Evolutionary conservation across 2,888 invertebrate genomes (phyloP).

Genomic region (Exocentrus adspersus): DNA sequence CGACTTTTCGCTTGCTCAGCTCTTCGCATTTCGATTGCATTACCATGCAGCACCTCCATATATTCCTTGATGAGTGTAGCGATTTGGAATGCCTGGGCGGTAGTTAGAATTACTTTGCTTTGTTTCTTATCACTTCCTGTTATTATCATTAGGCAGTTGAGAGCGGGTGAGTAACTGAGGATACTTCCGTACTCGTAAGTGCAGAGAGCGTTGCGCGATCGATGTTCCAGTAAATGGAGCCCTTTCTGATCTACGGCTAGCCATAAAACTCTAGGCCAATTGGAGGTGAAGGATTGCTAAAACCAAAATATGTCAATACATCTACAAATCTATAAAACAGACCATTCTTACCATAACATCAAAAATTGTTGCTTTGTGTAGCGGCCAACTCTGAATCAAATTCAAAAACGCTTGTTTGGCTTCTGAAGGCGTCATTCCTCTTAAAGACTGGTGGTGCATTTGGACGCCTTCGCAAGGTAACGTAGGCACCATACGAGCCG

Average conservation of each 20-base stretch:
- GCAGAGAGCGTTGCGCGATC: slow-evolving; percentile 87
- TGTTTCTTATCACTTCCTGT: slow-evolving; percentile 89
- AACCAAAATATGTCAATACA: slow-evolving; percentile 41
- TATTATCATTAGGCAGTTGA: slow-evolving; percentile 92
- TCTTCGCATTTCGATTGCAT: slow-evolving; percentile 54
- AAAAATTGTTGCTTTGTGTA: slow-evolving; percentile 92
- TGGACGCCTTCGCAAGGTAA: slow-evolving; percentile 86
- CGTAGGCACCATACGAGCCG: slow-evolving; percentile 81
- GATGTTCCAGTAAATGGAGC: slow-evolving; percentile 88
- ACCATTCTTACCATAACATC: slow-evolving; percentile 93
- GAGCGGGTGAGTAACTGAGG: slow-evolving; percentile 89
- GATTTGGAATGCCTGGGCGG: slow-evolving; percentile 93
- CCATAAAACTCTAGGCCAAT: slow-evolving; percentile 94
- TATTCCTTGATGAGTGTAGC: slow-evolving; percentile 92
- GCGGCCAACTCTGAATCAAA: slow-evolving; percentile 92
- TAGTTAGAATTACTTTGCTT: slow-evolving; percentile 90
- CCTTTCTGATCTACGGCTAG: slow-evolving; percentile 93
- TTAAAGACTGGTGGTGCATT: slow-evolving; percentile 89
- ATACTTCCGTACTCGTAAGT: slow-evolving; percentile 92
- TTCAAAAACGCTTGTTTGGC: slow-evolving; percentile 94
- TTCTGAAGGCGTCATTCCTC: slow-evolving; percentile 86
- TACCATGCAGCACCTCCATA: slow-evolving; percentile 68
- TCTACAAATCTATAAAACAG: too few relatives aligned
- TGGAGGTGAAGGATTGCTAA: slow-evolving; percentile 95
- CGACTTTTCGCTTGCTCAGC: slow-evolving; percentile 59